Evolutionary conservation across 2,888 invertebrate genomes (phyloP), one percentile per base, ranked within the genome.

Genomic region (Sepiola atlantica): DNA sequence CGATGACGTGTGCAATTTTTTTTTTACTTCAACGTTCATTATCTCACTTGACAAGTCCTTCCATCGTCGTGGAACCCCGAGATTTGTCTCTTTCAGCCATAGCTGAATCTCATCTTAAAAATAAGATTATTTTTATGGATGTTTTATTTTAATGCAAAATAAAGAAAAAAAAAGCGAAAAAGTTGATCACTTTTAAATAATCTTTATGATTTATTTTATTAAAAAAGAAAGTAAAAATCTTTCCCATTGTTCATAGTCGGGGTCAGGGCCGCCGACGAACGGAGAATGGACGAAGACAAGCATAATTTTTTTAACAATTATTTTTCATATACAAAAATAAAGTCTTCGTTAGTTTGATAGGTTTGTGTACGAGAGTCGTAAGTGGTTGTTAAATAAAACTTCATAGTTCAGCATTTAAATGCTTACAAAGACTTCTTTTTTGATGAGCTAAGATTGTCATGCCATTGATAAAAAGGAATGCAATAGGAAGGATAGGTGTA

Each of bases 171-270:
- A 77, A 77, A 8, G 8, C 2, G 24, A 1, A 61, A 61, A 24
- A 61, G 28, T 6, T 28, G 21, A 61, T 28, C 24, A 77, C 18
- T 77, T 77, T 77, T n/a, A 32, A 77, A n/a, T 77, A 1, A 77
- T 77, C n/a, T 77, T n/a, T 77, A 28, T 61, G 77, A n/a, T n/a
- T 77, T 77, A n/a, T 77, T 77, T n/a, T 77, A 77, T 77, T 77
- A n/a, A 77, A n/a, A 77, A 77, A n/a, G n/a, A 77, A n/a, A 77
- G n/a, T 16, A 77, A n/a, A 77, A 77, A 20, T 77, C 6, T n/a
- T n/a, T 6, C 16, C 77, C 32, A 77, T 77, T 77, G 77, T 77
- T 77, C 77, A 77, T 1, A 14, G 77, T 77, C 32, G n/a, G n/a
- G 77, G 77, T 77, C 77, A 77, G 77, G 77, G 77, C 77, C 77